phyloP scores from a whole-genome alignment of 2,113 vertebrate genomes.

The Misgurnus mizolepis region DNA sequence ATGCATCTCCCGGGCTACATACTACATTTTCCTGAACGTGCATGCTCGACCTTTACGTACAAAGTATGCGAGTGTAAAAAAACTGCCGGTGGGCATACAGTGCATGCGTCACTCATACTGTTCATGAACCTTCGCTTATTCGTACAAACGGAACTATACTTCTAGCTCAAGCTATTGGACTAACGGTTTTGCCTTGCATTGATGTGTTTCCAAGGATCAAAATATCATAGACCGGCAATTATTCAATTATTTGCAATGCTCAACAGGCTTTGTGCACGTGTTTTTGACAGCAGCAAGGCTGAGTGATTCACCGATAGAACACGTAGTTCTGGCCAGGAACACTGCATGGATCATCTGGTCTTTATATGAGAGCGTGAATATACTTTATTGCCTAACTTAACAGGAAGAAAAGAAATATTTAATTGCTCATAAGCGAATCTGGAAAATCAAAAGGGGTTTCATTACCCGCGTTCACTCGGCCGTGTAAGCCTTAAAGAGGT shows the following conservation, averaged over 20 bases:
- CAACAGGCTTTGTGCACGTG: constrained; percentile 7
- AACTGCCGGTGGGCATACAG: too few relatives aligned
- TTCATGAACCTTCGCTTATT: too few relatives aligned
- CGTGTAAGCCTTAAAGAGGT: constrained; percentile 66
- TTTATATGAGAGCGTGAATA: constrained; percentile 50
- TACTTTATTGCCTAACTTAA: constrained; percentile 33
- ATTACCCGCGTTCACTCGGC: constrained; percentile 51
- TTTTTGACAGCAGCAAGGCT: constrained; percentile 25
- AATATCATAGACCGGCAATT: too few relatives aligned
- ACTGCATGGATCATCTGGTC: constrained; percentile 43
- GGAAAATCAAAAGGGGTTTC: constrained; percentile 24
- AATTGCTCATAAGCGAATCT: constrained; percentile 36
- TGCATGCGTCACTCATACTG: too few relatives aligned
- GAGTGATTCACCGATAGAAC: constrained; percentile 35
- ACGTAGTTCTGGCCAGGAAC: constrained; percentile 45
- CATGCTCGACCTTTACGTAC: too few relatives aligned
- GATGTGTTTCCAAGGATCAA: constrained; percentile 27
- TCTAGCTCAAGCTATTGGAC: too few relatives aligned
- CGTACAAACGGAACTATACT: too few relatives aligned
- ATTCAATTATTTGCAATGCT: not conserved
- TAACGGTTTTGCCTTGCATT: not conserved
- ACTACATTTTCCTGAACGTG: too few relatives aligned
- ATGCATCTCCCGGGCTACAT: too few relatives aligned
- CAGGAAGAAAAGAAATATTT: constrained; percentile 25
- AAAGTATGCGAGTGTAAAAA: too few relatives aligned